Conservation (phyloP, 2,888 invertebrate species). For the Cosmia pyralina region DNA sequence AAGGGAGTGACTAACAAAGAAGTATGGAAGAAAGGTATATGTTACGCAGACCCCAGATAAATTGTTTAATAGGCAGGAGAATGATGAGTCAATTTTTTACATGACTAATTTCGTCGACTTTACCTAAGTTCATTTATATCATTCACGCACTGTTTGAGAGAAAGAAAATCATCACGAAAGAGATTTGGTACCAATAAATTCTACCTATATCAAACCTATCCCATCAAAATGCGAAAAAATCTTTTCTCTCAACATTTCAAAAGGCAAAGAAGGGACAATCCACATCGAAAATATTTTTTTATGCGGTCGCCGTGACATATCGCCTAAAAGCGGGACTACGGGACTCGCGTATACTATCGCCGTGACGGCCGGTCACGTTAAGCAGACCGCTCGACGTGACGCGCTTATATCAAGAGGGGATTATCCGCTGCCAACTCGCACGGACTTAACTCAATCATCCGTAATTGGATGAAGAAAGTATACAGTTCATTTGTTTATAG, state of each 20-base stretch:
- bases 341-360: constrained; percentile 4
- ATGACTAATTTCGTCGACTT: background rate
- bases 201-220: constrained; percentile 22
- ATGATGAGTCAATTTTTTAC: no score
- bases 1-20: no score
- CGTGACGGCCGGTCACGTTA: constrained; percentile 54
- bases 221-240: constrained; percentile 20
- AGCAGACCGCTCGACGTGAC: constrained; percentile 55
- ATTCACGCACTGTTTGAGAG: background rate
- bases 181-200: constrained; percentile 28
- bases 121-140: background rate
- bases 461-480: constrained; percentile 50
- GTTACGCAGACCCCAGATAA: no score
- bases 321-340: constrained; percentile 37
- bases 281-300: constrained; percentile 45
- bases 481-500: constrained; percentile 34
- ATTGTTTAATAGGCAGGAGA: no score
- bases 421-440: constrained; percentile 47
- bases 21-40: no score
- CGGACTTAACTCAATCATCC: constrained; percentile 50
- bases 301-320: constrained; percentile 54
- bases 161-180: background rate
- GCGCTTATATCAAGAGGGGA: constrained; percentile 50
- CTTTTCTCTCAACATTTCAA: constrained; percentile 25
- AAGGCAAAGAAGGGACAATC: constrained; percentile 31